Evolutionary conservation across 1,140 invertebrate genomes (phyloP).

Genomic region (Drosophila leontia): DNA sequence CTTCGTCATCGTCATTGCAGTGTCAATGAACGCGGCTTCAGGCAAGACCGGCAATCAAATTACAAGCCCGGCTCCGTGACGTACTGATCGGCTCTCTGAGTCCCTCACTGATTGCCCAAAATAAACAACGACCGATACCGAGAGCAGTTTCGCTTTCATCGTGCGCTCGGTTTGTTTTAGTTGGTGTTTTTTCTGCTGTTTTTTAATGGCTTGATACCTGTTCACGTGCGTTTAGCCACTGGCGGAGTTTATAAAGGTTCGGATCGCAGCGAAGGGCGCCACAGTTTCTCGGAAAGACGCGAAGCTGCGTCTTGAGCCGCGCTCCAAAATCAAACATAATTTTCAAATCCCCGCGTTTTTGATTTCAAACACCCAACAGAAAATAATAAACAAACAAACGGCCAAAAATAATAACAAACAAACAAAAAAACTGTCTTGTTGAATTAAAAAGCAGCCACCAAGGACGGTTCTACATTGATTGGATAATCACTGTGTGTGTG

Average conservation of each 20-base stretch:
- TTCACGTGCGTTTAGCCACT: constrained; percentile 62
- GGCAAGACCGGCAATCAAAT: constrained; percentile 19
- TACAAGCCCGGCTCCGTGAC: constrained; percentile 40
- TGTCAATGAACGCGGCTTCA: constrained; percentile 64
- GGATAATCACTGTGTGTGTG: constrained; percentile 32
- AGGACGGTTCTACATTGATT: constrained; percentile 49
- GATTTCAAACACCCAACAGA: constrained; percentile 16
- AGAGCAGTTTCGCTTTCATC: constrained; percentile 52
- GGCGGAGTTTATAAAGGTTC: constrained; percentile 72
- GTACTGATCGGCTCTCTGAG: constrained; percentile 25
- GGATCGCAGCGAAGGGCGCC: constrained; percentile 59
- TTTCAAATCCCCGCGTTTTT: constrained; percentile 1
- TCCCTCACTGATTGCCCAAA: constrained; percentile 20
- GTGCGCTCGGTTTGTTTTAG: constrained; percentile 21
- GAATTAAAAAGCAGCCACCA: constrained; percentile 9
- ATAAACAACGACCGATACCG: constrained; percentile 23
- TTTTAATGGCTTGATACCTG: constrained; percentile 59
- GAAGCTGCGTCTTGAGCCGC: constrained; percentile 55
- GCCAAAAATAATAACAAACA: constrained; percentile 14
- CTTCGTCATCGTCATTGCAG: constrained; percentile 49
- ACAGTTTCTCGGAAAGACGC: constrained; percentile 71
- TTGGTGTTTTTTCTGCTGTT: constrained; percentile 14
- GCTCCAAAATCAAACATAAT: constrained; percentile 46
- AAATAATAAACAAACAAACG: constrained; percentile 32
- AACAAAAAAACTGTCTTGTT: not conserved